Conservation (phyloP, 2,113 vertebrate genomes). For the Semnornis frantzii region DNA sequence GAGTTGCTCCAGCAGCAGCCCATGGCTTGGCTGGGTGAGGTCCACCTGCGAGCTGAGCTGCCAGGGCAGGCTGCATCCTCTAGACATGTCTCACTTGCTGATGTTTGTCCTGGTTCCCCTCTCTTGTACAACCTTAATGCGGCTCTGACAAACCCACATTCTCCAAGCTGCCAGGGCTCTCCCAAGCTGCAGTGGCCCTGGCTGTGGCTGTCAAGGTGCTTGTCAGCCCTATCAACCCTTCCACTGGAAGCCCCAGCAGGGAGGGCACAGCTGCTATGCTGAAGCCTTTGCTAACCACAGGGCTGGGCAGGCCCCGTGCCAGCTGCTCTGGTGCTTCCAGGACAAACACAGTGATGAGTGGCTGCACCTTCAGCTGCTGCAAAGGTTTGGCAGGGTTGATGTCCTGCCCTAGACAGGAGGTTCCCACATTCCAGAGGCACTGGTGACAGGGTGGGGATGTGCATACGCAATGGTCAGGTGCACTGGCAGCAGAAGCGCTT, state of each 20-base stretch:
- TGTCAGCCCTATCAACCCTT: not conserved
- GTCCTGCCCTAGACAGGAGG: not conserved
- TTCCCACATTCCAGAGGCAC: not conserved
- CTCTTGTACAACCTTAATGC: not conserved
- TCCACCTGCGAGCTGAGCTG: not conserved
- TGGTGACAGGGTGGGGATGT: not conserved
- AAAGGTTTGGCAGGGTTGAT: not conserved
- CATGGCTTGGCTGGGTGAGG: not conserved
- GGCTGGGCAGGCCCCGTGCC: not conserved
- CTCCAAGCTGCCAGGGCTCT: not conserved
- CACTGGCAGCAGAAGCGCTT: not conserved
- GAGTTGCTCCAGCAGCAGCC: not conserved
- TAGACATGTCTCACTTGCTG: not conserved
- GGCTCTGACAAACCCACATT: not conserved
- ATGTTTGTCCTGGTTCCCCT: not conserved
- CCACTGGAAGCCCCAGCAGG: not conserved
- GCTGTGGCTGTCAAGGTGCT: not conserved
- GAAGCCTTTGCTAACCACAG: not conserved
- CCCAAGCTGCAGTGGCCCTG: not conserved
- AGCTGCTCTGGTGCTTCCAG: not conserved
- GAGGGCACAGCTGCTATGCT: rapidly evolving
- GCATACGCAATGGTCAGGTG: not conserved
- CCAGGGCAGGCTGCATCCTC: not conserved
- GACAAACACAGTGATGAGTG: not conserved
- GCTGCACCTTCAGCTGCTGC: not conserved